A percentile compares a stretch with the other conserved stretches of the same genome.
These are phyloP conservation scores for Bothrops jararaca DNA, from an alignment of 2,113 vertebrate genomes.

Conservation along the genomic window DNA sequence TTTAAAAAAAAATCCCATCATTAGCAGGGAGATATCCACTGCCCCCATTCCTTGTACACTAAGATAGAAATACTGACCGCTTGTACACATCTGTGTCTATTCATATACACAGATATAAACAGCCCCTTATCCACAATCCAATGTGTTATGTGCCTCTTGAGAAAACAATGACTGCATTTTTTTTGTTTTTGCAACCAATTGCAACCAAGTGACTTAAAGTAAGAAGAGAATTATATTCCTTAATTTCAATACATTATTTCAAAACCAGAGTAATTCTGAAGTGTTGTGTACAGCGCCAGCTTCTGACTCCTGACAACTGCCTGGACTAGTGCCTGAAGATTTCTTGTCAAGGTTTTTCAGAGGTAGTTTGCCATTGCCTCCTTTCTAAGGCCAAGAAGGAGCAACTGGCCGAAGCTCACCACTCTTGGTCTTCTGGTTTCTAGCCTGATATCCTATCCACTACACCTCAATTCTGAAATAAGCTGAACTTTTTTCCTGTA, in stretches of 20 bases:
- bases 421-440: not conserved
- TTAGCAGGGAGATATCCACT: not conserved
- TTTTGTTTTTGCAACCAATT: not conserved
- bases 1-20: not conserved
- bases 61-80: not conserved
- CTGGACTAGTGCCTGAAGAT: not conserved
- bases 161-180: not conserved
- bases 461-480: conserved; percentile 24
- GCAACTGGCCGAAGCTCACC: not conserved
- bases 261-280: conserved; percentile 1
- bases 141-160: not conserved
- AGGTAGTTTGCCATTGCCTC: not conserved
- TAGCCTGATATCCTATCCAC: not conserved
- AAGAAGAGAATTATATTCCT: conserved; percentile 25
- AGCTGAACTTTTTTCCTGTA: not conserved
- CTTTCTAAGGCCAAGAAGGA: not conserved
- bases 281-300: not conserved
- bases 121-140: not conserved
- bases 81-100: not conserved
- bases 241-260: conserved; percentile 36
- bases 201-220: not conserved
- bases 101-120: not conserved
- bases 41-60: not conserved
- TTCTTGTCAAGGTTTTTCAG: not conserved
- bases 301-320: not conserved